phyloP scores from a whole-genome alignment of 2,888 invertebrate genomes.

The Heliconius charithonia region DNA sequence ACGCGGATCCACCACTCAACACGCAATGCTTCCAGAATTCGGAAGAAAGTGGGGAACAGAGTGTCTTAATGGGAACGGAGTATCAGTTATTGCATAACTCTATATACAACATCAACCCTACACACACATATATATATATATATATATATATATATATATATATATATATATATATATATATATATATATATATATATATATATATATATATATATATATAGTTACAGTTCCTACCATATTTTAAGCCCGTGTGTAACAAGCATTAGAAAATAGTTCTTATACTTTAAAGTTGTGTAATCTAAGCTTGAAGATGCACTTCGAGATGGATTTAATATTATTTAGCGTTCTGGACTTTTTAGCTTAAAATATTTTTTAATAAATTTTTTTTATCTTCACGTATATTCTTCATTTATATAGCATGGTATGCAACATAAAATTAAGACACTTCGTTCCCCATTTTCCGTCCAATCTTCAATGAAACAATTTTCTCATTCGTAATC shows the following conservation, averaged over 20 bases:
- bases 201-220: no score
- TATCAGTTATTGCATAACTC: neutral
- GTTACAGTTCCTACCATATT: neutral
- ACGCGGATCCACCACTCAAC: no score
- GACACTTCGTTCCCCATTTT: neutral
- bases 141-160: no score
- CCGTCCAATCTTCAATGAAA: neutral
- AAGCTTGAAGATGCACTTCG: conserved; percentile 19
- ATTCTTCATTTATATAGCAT: no score
- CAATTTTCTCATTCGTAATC: no score
- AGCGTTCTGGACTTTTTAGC: neutral
- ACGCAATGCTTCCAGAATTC: no score
- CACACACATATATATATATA: no score
- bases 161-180: no score
- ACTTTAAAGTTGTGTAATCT: conserved; percentile 26
- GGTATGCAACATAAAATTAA: neutral
- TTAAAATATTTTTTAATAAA: neutral
- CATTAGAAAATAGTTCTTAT: neutral
- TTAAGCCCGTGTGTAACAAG: neutral
- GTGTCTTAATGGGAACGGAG: neutral
- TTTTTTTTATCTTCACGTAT: neutral
- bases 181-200: no score
- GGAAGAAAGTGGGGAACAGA: neutral
- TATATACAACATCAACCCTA: neutral
- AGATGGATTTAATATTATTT: conserved; percentile 25